Evolutionary conservation across 2,888 invertebrate genomes (phyloP).

Genomic region (Epinotia nisella): DNA sequence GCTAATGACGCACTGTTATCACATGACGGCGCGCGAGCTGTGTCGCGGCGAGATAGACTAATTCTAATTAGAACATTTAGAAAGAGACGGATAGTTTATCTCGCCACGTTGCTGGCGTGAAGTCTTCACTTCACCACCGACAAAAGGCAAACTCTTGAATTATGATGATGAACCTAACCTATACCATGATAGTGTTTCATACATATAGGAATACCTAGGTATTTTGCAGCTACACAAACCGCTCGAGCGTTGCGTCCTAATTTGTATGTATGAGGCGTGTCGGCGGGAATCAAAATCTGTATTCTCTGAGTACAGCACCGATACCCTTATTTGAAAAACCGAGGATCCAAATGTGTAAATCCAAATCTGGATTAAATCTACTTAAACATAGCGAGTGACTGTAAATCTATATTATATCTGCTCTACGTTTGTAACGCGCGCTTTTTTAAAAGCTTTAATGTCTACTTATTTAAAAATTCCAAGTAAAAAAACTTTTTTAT

Average conservation of each 20-base stretch:
- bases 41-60: too few relatives aligned
- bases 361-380: neutral
- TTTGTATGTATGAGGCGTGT: slow-evolving; percentile 17
- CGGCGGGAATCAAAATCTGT: slow-evolving; percentile 4
- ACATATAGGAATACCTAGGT: neutral
- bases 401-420: slow-evolving; percentile 1
- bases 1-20: too few relatives aligned
- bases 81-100: too few relatives aligned
- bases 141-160: too few relatives aligned
- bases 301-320: neutral
- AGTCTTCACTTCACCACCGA: too few relatives aligned
- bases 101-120: too few relatives aligned
- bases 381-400: too few relatives aligned
- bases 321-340: slow-evolving; percentile 8
- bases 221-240: neutral
- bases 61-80: too few relatives aligned
- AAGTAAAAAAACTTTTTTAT: neutral
- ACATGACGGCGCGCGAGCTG: too few relatives aligned
- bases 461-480: neutral
- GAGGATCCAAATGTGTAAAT: neutral
- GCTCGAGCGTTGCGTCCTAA: neutral
- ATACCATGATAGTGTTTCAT: too few relatives aligned
- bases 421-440: neutral
- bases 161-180: too few relatives aligned
- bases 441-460: slow-evolving; percentile 10